These are phyloP conservation scores for Cantharis nigra DNA, from an alignment of 2,888 invertebrate species.

Conservation along the genomic window DNA sequence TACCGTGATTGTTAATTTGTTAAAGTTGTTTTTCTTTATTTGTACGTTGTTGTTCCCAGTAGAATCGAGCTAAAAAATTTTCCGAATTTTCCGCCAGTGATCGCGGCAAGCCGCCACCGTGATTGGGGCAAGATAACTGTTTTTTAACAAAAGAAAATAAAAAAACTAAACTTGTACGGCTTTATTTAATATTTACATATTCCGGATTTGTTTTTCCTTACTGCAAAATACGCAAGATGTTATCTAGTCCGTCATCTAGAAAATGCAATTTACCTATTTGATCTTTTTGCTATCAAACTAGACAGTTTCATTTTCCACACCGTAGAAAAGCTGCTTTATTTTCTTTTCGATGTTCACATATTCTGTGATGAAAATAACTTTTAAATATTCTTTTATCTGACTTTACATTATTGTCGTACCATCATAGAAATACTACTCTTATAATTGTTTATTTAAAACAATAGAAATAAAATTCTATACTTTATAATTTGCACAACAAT, in stretches of 20 bases:
- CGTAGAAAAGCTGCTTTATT: slow-evolving; percentile 2
- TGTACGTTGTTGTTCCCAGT: background rate
- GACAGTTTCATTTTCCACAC: slow-evolving; percentile 14
- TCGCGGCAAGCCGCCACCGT: background rate
- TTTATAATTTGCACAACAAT: background rate
- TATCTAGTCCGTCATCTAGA: slow-evolving; percentile 11
- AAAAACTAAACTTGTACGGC: background rate
- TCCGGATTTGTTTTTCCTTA: background rate
- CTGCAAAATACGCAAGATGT: background rate
- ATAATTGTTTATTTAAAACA: background rate
- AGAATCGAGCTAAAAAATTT: background rate
- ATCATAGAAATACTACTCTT: background rate
- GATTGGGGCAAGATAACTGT: background rate
- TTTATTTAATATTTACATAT: background rate
- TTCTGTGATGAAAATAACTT: background rate
- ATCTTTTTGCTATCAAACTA: slow-evolving; percentile 12
- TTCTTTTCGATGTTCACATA: background rate
- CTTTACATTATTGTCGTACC: background rate
- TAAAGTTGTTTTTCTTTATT: background rate
- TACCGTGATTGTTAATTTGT: background rate
- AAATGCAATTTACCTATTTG: slow-evolving; percentile 14
- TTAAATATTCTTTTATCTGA: background rate
- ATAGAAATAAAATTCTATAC: background rate
- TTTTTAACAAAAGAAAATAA: background rate
- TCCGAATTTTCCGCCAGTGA: background rate